Evolutionary conservation across 2,797 vertebrate genomes (phyloP).

Genomic region (Natrix natrix): DNA sequence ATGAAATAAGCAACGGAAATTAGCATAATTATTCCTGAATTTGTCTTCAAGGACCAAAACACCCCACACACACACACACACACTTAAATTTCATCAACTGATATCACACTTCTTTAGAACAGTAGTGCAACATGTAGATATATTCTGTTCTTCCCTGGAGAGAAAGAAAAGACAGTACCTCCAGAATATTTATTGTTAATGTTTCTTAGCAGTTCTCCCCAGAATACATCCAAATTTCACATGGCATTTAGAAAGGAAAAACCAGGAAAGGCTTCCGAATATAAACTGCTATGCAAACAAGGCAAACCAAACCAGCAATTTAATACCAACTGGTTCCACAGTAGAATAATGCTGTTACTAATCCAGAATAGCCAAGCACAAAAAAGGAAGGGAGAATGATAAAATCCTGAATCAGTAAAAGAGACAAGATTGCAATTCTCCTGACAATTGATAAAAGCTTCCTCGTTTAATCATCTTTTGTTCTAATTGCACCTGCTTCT

Average conservation of each 20-base stretch:
- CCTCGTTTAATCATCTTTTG: not conserved
- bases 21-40: conserved; percentile 27
- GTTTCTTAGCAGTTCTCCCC: not conserved
- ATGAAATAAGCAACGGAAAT: not conserved
- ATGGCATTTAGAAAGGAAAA: not conserved
- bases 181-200: not conserved
- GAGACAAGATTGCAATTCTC: not conserved
- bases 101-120: conserved; percentile 22
- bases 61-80: too few species aligned
- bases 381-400: too few species aligned
- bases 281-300: not conserved
- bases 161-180: not conserved
- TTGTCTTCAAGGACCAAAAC: conserved; percentile 30
- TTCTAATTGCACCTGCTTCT: conserved; percentile 28
- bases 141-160: not conserved
- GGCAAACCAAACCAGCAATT: not conserved
- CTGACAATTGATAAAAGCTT: not conserved
- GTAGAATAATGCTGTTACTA: not conserved
- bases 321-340: not conserved
- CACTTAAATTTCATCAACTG: conserved; percentile 2
- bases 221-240: not conserved
- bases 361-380: not conserved
- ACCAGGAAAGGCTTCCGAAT: not conserved
- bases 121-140: not conserved
- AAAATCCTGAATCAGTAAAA: not conserved